These are phyloP conservation scores for Drosophila lacteicornis DNA, from an alignment of 1,140 invertebrate genomes.

Conservation along the genomic window DNA sequence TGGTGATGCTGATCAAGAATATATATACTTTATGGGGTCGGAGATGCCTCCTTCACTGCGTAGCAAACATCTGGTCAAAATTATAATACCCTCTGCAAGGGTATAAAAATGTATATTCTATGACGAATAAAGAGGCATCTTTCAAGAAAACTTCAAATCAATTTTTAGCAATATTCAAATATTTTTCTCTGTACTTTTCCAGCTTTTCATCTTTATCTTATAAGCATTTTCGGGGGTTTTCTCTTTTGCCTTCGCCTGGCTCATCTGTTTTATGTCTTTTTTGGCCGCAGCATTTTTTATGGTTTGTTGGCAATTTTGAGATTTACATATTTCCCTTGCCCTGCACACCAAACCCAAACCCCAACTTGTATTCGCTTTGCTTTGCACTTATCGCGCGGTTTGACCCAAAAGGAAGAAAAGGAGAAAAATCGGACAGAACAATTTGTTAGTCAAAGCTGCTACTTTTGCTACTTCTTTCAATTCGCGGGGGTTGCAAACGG, in stretches of 20 bases:
- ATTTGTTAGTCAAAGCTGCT: conserved; percentile 60
- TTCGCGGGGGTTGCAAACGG: conserved; percentile 37
- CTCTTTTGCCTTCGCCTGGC: conserved; percentile 14
- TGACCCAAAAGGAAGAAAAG: conserved; percentile 42
- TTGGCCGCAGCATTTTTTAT: conserved; percentile 57
- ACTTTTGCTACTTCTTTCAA: neutral
- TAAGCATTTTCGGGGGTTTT: conserved; percentile 40
- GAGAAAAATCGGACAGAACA: conserved; percentile 49
- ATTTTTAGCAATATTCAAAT: neutral
- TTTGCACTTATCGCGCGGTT: conserved; percentile 57
- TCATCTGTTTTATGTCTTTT: conserved; percentile 70
- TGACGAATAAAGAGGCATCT: too few species aligned
- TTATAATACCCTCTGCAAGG: too few species aligned
- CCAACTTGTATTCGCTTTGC: conserved; percentile 31
- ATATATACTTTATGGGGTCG: too few species aligned
- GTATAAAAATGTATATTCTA: too few species aligned
- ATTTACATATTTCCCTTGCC: conserved; percentile 58
- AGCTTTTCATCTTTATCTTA: conserved; percentile 50
- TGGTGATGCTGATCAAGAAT: too few species aligned
- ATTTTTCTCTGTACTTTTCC: conserved; percentile 10
- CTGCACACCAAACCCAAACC: neutral
- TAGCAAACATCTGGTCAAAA: too few species aligned
- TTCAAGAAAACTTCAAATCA: neutral
- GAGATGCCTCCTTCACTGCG: too few species aligned
- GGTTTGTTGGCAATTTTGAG: conserved; percentile 63